These are phyloP conservation scores for Aporrectodea caliginosa DNA, from an alignment of 1,140 invertebrate genomes.

Conservation along the genomic window DNA sequence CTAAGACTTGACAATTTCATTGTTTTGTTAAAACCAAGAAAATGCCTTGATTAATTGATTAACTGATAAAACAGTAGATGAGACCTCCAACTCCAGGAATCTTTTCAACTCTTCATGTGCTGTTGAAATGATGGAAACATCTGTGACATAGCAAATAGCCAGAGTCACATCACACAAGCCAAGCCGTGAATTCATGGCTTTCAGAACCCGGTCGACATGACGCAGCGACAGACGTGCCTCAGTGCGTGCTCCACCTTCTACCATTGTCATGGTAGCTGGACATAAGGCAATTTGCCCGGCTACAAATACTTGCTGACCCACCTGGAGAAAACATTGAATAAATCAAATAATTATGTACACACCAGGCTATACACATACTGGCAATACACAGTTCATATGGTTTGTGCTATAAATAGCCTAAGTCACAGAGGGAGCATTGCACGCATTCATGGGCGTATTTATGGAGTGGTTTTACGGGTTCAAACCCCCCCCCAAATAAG, in stretches of 20 bases:
- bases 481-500: too few species aligned
- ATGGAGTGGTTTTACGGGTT: too few species aligned
- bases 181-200: slow-evolving; percentile 70
- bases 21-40: too few species aligned
- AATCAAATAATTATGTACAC: background rate
- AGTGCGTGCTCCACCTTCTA: slow-evolving; percentile 67
- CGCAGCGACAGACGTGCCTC: slow-evolving; percentile 77
- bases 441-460: too few species aligned
- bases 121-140: slow-evolving; percentile 40
- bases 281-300: slow-evolving; percentile 87
- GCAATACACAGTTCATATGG: too few species aligned
- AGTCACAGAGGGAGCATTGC: too few species aligned
- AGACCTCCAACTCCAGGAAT: too few species aligned
- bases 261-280: slow-evolving; percentile 74
- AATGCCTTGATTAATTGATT: too few species aligned
- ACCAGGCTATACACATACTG: too few species aligned
- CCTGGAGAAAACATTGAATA: slow-evolving; percentile 53
- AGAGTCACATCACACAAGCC: slow-evolving; percentile 68
- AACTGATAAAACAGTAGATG: too few species aligned
- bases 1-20: too few species aligned
- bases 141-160: slow-evolving; percentile 50
- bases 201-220: slow-evolving; percentile 74
- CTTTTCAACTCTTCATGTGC: slow-evolving; percentile 41
- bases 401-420: too few species aligned
- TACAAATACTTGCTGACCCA: slow-evolving; percentile 76